phyloP scores from a whole-genome alignment of 2,113 vertebrate species.

The Ceratotherium simum region DNA sequence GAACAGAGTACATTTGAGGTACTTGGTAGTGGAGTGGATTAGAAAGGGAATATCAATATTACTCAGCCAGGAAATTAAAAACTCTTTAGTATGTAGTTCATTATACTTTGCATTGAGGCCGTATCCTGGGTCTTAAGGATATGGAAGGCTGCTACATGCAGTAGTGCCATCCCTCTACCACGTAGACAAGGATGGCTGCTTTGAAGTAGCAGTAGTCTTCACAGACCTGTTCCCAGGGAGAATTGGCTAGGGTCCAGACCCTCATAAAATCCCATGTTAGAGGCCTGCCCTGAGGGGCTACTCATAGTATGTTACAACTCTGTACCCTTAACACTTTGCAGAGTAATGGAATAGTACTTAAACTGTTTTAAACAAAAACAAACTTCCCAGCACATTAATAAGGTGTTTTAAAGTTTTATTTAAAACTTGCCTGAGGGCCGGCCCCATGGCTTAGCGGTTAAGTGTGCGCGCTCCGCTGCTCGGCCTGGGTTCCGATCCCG shows the following conservation, averaged over 20 bases:
- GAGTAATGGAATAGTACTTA: neutral
- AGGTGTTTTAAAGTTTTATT: neutral
- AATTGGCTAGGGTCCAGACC: neutral
- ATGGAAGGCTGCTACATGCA: neutral
- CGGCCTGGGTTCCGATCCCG: too few relatives aligned
- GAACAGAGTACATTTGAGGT: neutral
- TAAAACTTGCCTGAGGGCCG: neutral
- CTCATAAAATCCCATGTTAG: neutral
- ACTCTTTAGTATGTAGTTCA: neutral
- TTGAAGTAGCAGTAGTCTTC: neutral
- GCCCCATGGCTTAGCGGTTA: too few relatives aligned
- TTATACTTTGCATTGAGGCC: neutral
- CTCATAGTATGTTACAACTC: neutral
- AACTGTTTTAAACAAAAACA: neutral
- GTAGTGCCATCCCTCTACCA: neutral
- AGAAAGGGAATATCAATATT: neutral
- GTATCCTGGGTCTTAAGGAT: neutral
- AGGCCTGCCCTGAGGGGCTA: neutral
- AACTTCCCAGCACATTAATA: neutral
- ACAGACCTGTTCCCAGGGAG: neutral
- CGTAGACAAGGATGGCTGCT: neutral
- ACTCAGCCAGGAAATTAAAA: neutral
- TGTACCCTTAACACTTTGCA: neutral
- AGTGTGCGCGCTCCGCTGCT: too few relatives aligned
- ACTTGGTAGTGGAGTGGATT: neutral